Conservation (phyloP, 2,888 invertebrate species). For the Dolomedes plantarius region DNA sequence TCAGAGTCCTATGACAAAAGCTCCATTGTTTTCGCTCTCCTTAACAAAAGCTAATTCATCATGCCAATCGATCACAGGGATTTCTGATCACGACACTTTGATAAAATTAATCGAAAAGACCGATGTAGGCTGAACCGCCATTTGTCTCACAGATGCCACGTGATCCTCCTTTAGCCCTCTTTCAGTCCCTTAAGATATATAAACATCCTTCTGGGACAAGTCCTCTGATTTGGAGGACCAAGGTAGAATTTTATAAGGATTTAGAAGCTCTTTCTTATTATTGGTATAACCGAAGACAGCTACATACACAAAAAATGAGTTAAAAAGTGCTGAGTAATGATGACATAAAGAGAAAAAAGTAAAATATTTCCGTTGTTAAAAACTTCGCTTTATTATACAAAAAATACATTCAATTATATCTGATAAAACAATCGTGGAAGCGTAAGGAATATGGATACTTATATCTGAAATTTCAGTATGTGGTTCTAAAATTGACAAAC, state of each 20-base stretch:
- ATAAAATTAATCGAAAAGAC: constrained; percentile 4
- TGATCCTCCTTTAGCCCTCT: background rate
- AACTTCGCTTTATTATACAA: no score
- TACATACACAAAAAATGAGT: background rate
- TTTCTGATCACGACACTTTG: background rate
- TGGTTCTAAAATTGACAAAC: no score
- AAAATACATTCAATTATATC: no score
- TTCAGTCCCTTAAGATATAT: background rate
- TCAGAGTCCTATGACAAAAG: no score
- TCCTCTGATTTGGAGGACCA: background rate
- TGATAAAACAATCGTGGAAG: no score
- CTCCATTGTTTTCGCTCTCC: background rate
- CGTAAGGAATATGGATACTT: no score
- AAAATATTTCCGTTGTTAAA: no score
- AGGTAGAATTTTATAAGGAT: background rate
- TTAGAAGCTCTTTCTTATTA: background rate
- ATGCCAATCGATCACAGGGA: background rate
- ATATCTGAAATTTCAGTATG: no score
- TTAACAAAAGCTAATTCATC: background rate
- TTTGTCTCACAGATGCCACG: background rate
- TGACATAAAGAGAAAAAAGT: no score
- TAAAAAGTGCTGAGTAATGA: background rate
- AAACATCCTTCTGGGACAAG: background rate
- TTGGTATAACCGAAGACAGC: background rate
- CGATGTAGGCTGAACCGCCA: background rate